Percentiles rank a stretch among this genome's conserved stretches.
phyloP scores from a whole-genome alignment of 2,888 invertebrate genomes.

The Brachynemurus nebulosus region DNA sequence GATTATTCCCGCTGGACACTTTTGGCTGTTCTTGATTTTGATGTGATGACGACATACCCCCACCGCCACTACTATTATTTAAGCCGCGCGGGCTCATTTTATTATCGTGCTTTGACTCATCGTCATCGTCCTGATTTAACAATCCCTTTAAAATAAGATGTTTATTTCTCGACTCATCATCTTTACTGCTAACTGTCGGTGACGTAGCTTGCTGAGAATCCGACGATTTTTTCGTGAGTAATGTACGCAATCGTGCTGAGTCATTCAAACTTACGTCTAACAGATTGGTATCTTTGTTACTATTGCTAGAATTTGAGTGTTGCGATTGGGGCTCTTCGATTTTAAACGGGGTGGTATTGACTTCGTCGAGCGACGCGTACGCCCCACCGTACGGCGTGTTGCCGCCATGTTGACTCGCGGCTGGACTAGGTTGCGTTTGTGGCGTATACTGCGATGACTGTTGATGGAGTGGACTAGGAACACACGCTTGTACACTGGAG shows the following conservation, averaged over 20 bases:
- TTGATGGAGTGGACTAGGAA: constrained; percentile 16
- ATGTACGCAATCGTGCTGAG: constrained; percentile 41
- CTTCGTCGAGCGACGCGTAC: constrained; percentile 46
- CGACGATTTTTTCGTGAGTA: constrained; percentile 33
- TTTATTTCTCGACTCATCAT: constrained; percentile 32
- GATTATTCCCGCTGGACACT: constrained; percentile 29
- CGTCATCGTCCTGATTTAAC: constrained; percentile 52
- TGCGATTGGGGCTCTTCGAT: constrained; percentile 34
- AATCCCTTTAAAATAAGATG: constrained; percentile 43
- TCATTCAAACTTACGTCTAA: constrained; percentile 34
- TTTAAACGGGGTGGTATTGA: constrained; percentile 30
- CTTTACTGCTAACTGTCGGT: constrained; percentile 18
- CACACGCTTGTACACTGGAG: constrained; percentile 31
- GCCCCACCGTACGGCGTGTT: constrained; percentile 35
- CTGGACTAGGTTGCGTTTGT: constrained; percentile 33
- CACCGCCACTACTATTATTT: constrained; percentile 25
- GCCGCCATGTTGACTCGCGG: constrained; percentile 27
- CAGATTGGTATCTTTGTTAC: constrained; percentile 35
- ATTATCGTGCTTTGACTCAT: constrained; percentile 35
- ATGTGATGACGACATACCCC: constrained; percentile 34
- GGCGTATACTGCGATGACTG: neutral
- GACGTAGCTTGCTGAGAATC: constrained; percentile 29
- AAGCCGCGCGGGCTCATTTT: constrained; percentile 32
- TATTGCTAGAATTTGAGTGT: constrained; percentile 13
- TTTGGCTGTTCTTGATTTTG: constrained; percentile 23